Base-by-base conservation (phyloP, 2,888 invertebrate genomes). In the Tubiluchus corallicola region DNA sequence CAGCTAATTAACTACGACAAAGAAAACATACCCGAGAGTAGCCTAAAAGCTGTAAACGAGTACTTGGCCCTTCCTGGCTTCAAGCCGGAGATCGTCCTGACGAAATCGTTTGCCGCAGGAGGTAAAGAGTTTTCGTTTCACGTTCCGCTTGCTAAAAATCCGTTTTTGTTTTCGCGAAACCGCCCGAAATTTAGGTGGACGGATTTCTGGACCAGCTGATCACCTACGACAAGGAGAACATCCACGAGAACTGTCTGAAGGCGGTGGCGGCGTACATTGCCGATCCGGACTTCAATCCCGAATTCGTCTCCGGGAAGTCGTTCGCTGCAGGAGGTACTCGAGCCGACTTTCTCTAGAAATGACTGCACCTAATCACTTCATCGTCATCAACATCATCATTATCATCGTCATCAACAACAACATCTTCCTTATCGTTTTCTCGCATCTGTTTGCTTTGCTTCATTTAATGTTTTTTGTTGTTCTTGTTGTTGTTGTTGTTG, bases 151-250 rank as follows among this genome's bases (percentile, higher is more conserved):
- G n/a, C n/a, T n/a, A n/a, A n/a, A n/a, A n/a, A n/a, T n/a, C n/a
- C n/a, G n/a, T n/a, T n/a, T n/a, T n/a, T n/a, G n/a, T n/a, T n/a
- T n/a, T n/a, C n/a, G n/a, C n/a, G n/a, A n/a, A n/a, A n/a, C n/a
- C n/a, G n/a, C n/a, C n/a, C n/a, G n/a, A n/a, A n/a, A n/a, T n/a
- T n/a, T n/a, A n/a, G n/a, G 83, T 92, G 0, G 90, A 92, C 57
- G 68, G 77, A 16, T 94, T 94, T 61, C 65, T 94, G 45, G 90
- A 92, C 60, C 65, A 76, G 1, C 68, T 94, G 1, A 79, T 87
- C 42, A 81, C 79, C 60, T 90, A 92, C 61, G 90, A 94, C 60
- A 94, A 94, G 62, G 90, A 94, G 68, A 87, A 90, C 58, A 90
- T 94, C 52, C 92, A 88, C 60, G 84, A 88, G 1, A 84, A 85